Percentiles rank a stretch among this genome's conserved stretches.
Evolutionary conservation across 2,888 invertebrate genomes (phyloP).

Genomic region (Allophyes oxyacanthae): DNA sequence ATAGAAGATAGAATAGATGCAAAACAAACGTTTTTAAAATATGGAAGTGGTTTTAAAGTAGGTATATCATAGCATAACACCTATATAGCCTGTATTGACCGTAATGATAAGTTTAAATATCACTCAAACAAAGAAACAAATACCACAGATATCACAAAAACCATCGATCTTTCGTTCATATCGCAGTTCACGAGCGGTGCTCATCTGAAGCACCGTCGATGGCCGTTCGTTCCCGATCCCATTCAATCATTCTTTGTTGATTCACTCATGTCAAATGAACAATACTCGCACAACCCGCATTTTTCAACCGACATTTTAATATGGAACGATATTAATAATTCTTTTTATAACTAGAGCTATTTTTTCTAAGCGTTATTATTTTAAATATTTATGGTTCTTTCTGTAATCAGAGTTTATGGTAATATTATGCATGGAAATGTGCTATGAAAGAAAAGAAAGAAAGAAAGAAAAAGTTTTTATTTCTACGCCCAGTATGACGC

Average conservation of each 20-base stretch:
- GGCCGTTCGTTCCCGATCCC: slow-evolving; percentile 22
- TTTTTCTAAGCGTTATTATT: neutral
- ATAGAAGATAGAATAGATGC: too few species aligned
- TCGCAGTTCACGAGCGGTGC: slow-evolving; percentile 25
- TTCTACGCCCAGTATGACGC: too few species aligned
- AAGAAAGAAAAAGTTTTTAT: too few species aligned
- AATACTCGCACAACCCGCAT: slow-evolving; percentile 19
- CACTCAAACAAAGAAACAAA: too few species aligned
- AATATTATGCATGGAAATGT: neutral
- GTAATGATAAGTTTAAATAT: too few species aligned
- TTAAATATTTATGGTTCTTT: neutral
- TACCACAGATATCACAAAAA: slow-evolving; percentile 9
- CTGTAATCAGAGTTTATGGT: neutral
- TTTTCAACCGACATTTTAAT: slow-evolving; percentile 5
- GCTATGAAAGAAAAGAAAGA: too few species aligned
- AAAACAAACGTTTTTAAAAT: too few species aligned
- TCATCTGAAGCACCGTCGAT: slow-evolving; percentile 34
- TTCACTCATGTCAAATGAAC: slow-evolving; percentile 12
- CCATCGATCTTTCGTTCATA: slow-evolving; percentile 17
- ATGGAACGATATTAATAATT: neutral
- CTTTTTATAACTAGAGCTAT: neutral
- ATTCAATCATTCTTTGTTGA: slow-evolving; percentile 26
- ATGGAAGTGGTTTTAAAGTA: too few species aligned
- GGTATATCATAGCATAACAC: too few species aligned
- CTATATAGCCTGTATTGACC: too few species aligned